Base-by-base conservation (phyloP, 2,888 invertebrate species). In the Sialis fuliginosa region DNA sequence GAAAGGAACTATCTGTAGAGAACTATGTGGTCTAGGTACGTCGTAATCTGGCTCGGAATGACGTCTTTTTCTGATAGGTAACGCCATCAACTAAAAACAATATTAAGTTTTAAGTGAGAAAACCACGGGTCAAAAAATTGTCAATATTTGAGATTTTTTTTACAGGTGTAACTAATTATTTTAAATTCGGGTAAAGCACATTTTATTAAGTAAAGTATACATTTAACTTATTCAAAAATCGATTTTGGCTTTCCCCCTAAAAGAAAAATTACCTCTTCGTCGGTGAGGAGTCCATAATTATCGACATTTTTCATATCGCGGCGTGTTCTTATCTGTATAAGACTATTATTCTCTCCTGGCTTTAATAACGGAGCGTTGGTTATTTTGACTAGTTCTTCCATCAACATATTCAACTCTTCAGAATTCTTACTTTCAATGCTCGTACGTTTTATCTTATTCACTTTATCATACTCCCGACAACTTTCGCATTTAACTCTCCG, bases 31-130 rank as follows among this genome's bases (percentile, higher is more conserved):
- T 50, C 68, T 61, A 12, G 69, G 69, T 40, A 69, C 58, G 52
- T 69, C 68, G 50, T 69, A 69, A 52, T 68, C 68, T 2, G 69
- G 67, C 46, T 68, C 68, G 6, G 64, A 64, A 37, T 57, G 52
- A 13, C 62, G 54, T 46, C 64, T 52, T 51, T 56, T 52, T 44
- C 58, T 54, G 32, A 56, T 56, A 9, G 22, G 22, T 47, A 63
- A 52, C 51, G 58, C 57, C 46, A 59, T 51, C 53, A 62, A 57
- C 64, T 65, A 59, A 57, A 43, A 47, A n/a, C n/a, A 22, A 22
- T 22, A 22, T 22, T 22, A 22, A 22, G n/a, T n/a, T n/a, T n/a
- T n/a, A n/a, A n/a, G n/a, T n/a, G n/a, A n/a, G n/a, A n/a, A n/a
- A n/a, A n/a, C n/a, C n/a, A n/a, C n/a, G n/a, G n/a, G n/a, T n/a